Base-by-base conservation (phyloP, 92 coral and sea anemone genomes). In the Anthopleura xanthogrammica region DNA sequence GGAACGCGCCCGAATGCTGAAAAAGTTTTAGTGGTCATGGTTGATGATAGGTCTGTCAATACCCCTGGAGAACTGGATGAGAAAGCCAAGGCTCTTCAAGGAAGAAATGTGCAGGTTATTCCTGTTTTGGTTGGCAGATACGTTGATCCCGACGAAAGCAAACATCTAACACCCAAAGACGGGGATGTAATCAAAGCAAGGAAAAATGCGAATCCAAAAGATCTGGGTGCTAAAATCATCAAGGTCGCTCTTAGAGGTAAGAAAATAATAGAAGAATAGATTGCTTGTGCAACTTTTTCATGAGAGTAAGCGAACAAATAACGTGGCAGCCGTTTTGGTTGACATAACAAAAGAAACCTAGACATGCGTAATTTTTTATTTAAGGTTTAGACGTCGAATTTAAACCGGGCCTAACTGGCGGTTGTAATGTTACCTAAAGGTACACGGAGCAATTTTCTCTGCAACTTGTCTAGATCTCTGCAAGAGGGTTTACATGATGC, bases 1-100 rank as follows among this genome's bases (percentile, higher is more conserved):
- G 98, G 93, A 62, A 85, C 90, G 0, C 87, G 98, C 41, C 92
- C 92, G 13, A 86, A 87, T 72, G 93, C 98, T 11, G 85, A 86
- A 48, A 95, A 92, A 80, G 90, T 88, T 11, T 77, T 95, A 52
- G 94, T 95, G 0, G 78, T 95, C 1, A 90, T 95, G 89, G 84
- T 88, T 16, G 95, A 95, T 83, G 80, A 83, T 48, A 82, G 72
- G 81, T 79, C 91, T 60, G 76, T 60, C 22, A 91, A 88, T 81
- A 85, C 82, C 41, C 75, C 72, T 36, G 77, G 62, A 29, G 83
- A 87, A 14, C 64, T 91, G 24, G 70, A 39, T 23, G 65, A 62
- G 55, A 89, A 66, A 50, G 83, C 87, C 9, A 66, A 78, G 55
- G 85, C 77, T 6, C 65, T 90, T 24, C 81, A 77, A 58, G 81